Evolutionary conservation across 2,888 invertebrate genomes (phyloP), one percentile per base, ranked within the genome.

Genomic region (Melipona beecheii): DNA sequence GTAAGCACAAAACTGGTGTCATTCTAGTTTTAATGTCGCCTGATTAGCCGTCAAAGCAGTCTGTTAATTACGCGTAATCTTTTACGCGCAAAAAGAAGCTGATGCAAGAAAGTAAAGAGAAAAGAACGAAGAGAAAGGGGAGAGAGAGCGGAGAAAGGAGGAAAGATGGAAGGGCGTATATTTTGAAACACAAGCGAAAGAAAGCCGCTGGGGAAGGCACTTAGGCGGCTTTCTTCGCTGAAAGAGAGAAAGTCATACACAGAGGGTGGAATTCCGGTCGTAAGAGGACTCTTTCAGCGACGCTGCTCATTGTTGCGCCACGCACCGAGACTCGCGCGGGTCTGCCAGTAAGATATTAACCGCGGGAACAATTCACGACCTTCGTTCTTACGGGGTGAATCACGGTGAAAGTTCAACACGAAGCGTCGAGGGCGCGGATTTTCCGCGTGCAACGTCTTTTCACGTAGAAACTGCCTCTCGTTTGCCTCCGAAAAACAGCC

Each of bases 151-250:
- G 4, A 50, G 36, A 27, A 52, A 27, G 13, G 50, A 19, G 43
- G 43, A 81, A 69, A 13, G 69, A n/a, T 24, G 78, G 60, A 76
- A 56, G 52, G 64, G 36, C 62, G 43, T 2, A 79, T 81, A 86
- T 90, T 31, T 89, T 82, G 86, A 87, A 84, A 81, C 80, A 86
- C 84, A 78, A 87, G 81, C 69, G 81, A 88, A 86, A 87, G 87
- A 87, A 90, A 86, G 82, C 85, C 85, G 17, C 71, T 69, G 83
- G 84, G 9, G 72, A 58, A 68, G 77, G 80, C 83, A 87, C 89
- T 91, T 84, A 75, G 86, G 85, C 84, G 27, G 27, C 87, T 82
- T 75, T 86, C 80, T 75, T 43, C 13, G 13, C 36, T 31, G 58
- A 58, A 43, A 79, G 50, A 31, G 43, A 60, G 62, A 64, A 64